Evolutionary conservation across 1,140 invertebrate species (phyloP).

Genomic region (Acromyrmex heyeri): DNA sequence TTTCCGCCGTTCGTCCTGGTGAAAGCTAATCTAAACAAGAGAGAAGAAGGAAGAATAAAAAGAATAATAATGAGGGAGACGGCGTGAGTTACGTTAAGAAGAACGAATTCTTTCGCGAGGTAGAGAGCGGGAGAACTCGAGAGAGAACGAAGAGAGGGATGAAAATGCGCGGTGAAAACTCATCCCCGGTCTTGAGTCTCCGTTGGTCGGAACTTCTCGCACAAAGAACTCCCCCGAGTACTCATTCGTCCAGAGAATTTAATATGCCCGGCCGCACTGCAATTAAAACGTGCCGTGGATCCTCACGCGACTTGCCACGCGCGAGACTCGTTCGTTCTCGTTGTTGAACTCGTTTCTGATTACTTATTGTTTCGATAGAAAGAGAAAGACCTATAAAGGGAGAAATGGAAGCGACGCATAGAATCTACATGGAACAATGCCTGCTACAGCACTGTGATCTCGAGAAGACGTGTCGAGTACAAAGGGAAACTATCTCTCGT

Average conservation of each 20-base stretch:
- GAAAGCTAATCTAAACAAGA: constrained; percentile 29
- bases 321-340: neutral
- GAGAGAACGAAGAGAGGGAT: constrained; percentile 8
- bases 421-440: constrained; percentile 50
- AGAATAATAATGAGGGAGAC: constrained; percentile 3
- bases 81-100: constrained; percentile 30
- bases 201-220: constrained; percentile 51
- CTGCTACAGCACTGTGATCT: constrained; percentile 8
- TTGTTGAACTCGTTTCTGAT: constrained; percentile 28
- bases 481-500: constrained; percentile 58
- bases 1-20: constrained; percentile 26
- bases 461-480: constrained; percentile 45
- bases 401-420: constrained; percentile 25
- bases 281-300: constrained; percentile 55
- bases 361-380: constrained; percentile 51
- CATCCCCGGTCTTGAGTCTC: neutral
- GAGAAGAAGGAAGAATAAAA: neutral
- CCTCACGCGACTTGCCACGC: constrained; percentile 13
- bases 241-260: constrained; percentile 61
- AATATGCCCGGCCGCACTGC: constrained; percentile 43
- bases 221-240: constrained; percentile 58
- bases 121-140: neutral
- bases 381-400: neutral
- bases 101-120: constrained; percentile 26
- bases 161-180: constrained; percentile 48